Conservation (phyloP, 2,888 invertebrate species). For the Melikaiella ostensackeni region DNA sequence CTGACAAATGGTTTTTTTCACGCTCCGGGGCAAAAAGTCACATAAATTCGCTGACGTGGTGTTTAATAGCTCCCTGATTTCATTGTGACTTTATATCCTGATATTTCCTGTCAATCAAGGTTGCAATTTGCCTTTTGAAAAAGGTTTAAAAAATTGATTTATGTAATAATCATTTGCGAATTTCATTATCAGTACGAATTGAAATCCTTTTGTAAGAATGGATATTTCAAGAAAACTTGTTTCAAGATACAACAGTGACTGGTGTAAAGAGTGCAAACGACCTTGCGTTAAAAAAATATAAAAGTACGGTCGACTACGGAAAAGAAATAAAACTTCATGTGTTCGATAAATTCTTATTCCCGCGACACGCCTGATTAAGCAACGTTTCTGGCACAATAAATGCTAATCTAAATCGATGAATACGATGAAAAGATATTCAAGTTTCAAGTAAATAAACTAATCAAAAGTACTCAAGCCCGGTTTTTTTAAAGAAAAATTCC, state of each 20-base stretch:
- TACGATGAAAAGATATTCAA: background rate
- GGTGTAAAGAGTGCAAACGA: slow-evolving; percentile 4
- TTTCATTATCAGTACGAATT: background rate
- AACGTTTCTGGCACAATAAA: background rate
- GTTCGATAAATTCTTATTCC: slow-evolving; percentile 13
- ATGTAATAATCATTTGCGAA: background rate
- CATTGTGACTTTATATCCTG: background rate
- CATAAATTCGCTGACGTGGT: background rate
- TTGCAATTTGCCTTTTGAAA: background rate
- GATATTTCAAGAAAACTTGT: slow-evolving; percentile 1
- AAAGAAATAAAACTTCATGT: slow-evolving; percentile 25
- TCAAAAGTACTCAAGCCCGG: background rate
- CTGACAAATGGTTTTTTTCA: background rate
- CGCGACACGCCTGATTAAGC: slow-evolving; percentile 17
- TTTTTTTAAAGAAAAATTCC: background rate
- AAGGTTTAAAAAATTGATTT: no score
- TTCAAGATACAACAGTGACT: background rate
- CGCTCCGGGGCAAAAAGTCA: background rate
- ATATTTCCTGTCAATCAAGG: background rate
- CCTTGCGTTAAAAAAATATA: slow-evolving; percentile 20
- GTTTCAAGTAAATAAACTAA: background rate
- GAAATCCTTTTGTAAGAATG: background rate
- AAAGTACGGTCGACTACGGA: background rate
- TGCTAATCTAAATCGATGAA: background rate
- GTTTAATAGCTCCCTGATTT: background rate